Percentiles rank a stretch among this genome's conserved stretches.
Conservation (phyloP, 1,140 invertebrate species). For the Homarus americanus region DNA sequence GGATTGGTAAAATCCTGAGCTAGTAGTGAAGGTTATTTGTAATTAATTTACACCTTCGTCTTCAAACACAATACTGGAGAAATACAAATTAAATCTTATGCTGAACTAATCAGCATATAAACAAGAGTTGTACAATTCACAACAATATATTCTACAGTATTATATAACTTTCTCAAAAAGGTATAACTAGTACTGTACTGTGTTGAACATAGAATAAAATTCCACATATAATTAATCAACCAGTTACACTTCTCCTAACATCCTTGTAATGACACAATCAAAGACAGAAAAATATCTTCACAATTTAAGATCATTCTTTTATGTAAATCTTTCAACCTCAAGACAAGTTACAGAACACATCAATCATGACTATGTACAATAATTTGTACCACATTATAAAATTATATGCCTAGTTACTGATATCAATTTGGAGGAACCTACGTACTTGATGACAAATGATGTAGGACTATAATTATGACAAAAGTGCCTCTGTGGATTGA, state of each 20-base stretch:
- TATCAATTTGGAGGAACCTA: background rate
- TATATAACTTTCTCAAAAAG: too few species aligned
- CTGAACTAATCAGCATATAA: background rate
- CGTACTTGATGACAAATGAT: too few species aligned
- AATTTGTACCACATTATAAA: constrained; percentile 2
- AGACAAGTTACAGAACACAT: background rate
- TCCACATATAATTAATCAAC: background rate
- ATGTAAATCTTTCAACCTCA: background rate
- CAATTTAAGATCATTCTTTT: background rate
- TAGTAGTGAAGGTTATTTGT: background rate
- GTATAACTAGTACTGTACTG: too few species aligned
- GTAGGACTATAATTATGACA: background rate
- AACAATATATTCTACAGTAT: background rate
- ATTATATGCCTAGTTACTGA: background rate
- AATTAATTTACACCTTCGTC: background rate
- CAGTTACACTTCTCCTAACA: background rate
- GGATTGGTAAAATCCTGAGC: background rate
- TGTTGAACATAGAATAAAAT: background rate
- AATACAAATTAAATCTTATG: background rate
- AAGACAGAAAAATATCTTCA: background rate
- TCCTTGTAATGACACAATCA: background rate
- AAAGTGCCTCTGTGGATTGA: background rate
- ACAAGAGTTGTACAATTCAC: background rate
- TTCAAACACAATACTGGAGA: background rate
- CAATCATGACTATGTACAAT: background rate